phyloP scores from a whole-genome alignment of 2,888 invertebrate species.

The Chironomus tentans region DNA sequence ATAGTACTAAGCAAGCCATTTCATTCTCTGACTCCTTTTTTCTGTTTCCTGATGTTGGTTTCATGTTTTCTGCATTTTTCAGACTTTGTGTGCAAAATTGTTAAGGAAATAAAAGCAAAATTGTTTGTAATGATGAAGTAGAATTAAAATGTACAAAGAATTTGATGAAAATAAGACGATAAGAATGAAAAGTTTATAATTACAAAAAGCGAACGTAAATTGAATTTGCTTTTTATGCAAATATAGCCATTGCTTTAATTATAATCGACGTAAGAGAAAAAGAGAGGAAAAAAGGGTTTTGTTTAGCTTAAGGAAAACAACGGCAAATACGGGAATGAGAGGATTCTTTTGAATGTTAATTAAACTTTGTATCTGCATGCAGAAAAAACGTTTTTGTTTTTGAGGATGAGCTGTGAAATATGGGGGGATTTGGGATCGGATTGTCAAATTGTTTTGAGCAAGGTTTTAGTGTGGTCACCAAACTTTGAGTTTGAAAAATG shows the following conservation, averaged over 20 bases:
- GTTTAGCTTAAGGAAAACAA: neutral
- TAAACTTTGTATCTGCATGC: neutral
- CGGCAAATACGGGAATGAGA: neutral
- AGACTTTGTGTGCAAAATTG: neutral
- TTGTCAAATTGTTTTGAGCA: no score
- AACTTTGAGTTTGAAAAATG: no score
- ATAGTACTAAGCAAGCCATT: neutral
- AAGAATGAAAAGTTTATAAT: slow-evolving; percentile 26
- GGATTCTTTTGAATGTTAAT: neutral
- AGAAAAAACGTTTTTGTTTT: neutral
- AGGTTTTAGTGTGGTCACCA: no score
- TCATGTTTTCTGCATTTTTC: neutral
- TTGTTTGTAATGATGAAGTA: neutral
- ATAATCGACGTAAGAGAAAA: slow-evolving; percentile 6
- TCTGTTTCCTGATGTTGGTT: neutral
- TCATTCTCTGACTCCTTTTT: neutral
- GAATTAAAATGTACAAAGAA: slow-evolving; percentile 21
- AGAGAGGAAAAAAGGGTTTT: neutral
- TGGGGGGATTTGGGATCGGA: no score
- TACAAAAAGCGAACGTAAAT: slow-evolving; percentile 23
- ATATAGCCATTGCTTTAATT: slow-evolving; percentile 9
- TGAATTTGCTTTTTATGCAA: slow-evolving; percentile 23
- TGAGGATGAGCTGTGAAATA: no score
- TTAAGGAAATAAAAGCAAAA: neutral
- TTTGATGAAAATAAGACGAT: slow-evolving; percentile 20